Percentiles rank a stretch among this genome's conserved stretches.
These are phyloP conservation scores for Cosmia trapezina DNA, from an alignment of 2,888 invertebrate genomes.

Conservation along the genomic window DNA sequence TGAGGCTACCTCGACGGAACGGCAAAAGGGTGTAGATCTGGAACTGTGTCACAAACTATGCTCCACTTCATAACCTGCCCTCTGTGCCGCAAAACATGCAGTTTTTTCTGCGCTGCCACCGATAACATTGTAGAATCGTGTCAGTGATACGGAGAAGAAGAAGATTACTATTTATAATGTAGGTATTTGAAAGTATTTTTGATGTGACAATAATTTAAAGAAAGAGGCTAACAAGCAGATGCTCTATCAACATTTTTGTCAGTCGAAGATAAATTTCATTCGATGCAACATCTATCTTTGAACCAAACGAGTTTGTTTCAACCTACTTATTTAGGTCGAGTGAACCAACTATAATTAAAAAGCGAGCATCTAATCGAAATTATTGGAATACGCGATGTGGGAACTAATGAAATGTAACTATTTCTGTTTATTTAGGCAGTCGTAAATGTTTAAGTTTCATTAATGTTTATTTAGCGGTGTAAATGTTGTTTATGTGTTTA, in stretches of 20 bases:
- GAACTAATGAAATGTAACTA: slow-evolving; percentile 56
- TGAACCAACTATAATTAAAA: slow-evolving; percentile 60
- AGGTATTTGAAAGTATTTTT: slow-evolving; percentile 4
- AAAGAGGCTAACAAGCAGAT: slow-evolving; percentile 17
- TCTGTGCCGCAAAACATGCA: too few relatives aligned
- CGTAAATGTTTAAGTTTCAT: slow-evolving; percentile 49
- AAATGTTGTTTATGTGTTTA: slow-evolving; percentile 49
- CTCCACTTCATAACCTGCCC: too few relatives aligned
- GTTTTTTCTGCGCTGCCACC: too few relatives aligned
- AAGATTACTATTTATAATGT: too few relatives aligned
- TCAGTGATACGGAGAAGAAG: too few relatives aligned
- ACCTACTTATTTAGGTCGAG: slow-evolving; percentile 47
- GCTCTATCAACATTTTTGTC: slow-evolving; percentile 26
- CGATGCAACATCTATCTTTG: slow-evolving; percentile 53
- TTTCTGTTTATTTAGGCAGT: slow-evolving; percentile 57
- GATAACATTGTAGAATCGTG: too few relatives aligned
- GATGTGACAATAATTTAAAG: neutral
- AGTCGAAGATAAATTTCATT: slow-evolving; percentile 41
- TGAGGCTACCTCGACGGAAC: too few relatives aligned
- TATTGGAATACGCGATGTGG: slow-evolving; percentile 47
- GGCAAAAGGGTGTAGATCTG: too few relatives aligned
- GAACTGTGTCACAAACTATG: too few relatives aligned
- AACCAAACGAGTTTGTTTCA: slow-evolving; percentile 45
- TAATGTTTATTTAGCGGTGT: slow-evolving; percentile 48
- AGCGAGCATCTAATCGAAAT: slow-evolving; percentile 53